phyloP scores from a whole-genome alignment of 1,140 invertebrate species.

The Camponotus pennsylvanicus region DNA sequence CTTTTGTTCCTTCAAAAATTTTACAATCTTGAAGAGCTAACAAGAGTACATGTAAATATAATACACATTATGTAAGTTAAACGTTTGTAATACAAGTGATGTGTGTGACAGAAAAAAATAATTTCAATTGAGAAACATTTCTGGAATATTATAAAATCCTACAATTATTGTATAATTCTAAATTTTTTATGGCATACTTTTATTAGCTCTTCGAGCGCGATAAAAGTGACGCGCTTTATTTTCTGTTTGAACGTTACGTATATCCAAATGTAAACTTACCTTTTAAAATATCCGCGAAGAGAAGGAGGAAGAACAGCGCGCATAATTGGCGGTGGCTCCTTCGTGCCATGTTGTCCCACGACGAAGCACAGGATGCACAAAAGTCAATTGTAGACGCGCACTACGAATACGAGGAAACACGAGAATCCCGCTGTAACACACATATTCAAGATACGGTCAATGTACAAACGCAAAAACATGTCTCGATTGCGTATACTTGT shows the following conservation, averaged over 20 bases:
- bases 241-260: neutral
- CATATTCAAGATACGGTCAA: constrained; percentile 51
- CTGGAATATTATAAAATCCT: neutral
- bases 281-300: constrained; percentile 58
- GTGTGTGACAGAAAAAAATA: neutral
- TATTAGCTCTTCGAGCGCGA: neutral
- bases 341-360: constrained; percentile 62
- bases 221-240: neutral
- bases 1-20: neutral
- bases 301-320: constrained; percentile 45
- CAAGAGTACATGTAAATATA: neutral
- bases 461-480: neutral
- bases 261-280: constrained; percentile 34
- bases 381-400: constrained; percentile 62
- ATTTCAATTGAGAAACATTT: neutral
- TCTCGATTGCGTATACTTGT: neutral
- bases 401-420: constrained; percentile 26
- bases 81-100: neutral
- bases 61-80: neutral
- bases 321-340: constrained; percentile 39
- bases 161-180: neutral
- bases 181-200: neutral
- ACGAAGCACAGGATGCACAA: constrained; percentile 25
- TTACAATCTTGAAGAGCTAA: neutral
- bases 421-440: constrained; percentile 30